Conservation (phyloP, 2,888 invertebrate genomes). For the Allolobophora icterica region DNA sequence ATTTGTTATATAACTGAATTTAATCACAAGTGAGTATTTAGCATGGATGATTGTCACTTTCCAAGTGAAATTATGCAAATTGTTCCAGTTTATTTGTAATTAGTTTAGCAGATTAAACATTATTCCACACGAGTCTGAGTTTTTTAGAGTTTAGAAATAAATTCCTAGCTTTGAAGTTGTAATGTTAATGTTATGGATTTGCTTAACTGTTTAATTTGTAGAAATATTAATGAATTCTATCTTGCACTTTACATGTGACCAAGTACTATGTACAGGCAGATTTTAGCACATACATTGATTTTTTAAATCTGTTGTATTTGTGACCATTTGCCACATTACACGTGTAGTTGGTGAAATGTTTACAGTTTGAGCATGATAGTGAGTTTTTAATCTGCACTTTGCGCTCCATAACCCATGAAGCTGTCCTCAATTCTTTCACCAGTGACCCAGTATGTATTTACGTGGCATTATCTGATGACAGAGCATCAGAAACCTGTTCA, state of each 20-base stretch:
- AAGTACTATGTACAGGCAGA: neutral
- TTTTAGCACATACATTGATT: neutral
- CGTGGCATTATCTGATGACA: neutral
- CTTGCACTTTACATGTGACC: conserved; percentile 9
- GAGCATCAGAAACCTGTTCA: neutral
- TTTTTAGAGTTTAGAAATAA: no score
- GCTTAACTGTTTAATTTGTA: neutral
- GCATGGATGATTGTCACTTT: no score
- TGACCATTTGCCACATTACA: neutral
- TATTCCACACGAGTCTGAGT: no score
- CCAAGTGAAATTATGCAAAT: no score
- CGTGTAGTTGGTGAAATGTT: neutral
- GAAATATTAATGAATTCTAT: neutral
- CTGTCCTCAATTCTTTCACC: neutral
- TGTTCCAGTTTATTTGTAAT: no score
- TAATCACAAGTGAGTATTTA: no score
- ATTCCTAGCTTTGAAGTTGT: no score
- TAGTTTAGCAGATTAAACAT: no score
- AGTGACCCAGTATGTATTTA: neutral
- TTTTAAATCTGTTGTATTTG: neutral
- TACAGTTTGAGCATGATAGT: neutral
- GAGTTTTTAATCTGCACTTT: neutral
- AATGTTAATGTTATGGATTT: no score
- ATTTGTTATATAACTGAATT: no score
- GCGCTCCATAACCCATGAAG: neutral